Evolutionary conservation across 2,797 vertebrate genomes (phyloP).

Genomic region (Centroberyx gerrardi): DNA sequence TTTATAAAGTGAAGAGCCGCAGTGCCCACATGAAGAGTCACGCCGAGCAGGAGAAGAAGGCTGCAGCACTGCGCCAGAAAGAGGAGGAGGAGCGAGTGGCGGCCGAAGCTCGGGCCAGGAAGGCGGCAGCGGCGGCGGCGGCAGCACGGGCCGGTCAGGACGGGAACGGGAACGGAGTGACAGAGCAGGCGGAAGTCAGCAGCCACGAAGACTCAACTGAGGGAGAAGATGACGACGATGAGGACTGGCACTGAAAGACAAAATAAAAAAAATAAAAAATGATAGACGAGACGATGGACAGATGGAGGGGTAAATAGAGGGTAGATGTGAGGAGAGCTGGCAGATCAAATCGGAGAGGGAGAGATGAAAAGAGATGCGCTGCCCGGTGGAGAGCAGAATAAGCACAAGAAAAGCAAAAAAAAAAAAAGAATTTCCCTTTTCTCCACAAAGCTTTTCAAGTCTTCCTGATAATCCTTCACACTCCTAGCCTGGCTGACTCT

Average conservation of each 20-base stretch:
- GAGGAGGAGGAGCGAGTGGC: slow-evolving; percentile 83
- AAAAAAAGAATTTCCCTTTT: background rate
- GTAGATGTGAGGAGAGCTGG: slow-evolving; percentile 7
- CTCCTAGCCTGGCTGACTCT: slow-evolving; percentile 35
- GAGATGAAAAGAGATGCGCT: background rate
- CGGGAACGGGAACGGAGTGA: slow-evolving; percentile 56
- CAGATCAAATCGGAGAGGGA: slow-evolving; percentile 16
- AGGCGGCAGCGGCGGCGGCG: slow-evolving; percentile 63
- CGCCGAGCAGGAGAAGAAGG: slow-evolving; percentile 94
- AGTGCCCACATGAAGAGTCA: slow-evolving; percentile 98
- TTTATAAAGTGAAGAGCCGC: slow-evolving; percentile 95
- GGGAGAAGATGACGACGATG: slow-evolving; percentile 81
- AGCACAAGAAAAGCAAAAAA: slow-evolving; percentile 45
- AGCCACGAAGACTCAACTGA: slow-evolving; percentile 82
- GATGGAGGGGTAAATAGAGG: slow-evolving; percentile 8
- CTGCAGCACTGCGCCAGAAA: slow-evolving; percentile 87
- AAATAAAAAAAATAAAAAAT: background rate
- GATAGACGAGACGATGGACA: slow-evolving; percentile 20
- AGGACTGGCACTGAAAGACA: slow-evolving; percentile 84
- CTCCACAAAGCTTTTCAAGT: slow-evolving; percentile 23
- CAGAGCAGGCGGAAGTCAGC: slow-evolving; percentile 80
- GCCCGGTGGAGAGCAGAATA: slow-evolving; percentile 8
- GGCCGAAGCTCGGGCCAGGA: slow-evolving; percentile 72
- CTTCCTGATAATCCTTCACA: slow-evolving; percentile 64
- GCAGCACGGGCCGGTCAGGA: slow-evolving; percentile 20